Conservation (phyloP, 2,113 vertebrate species). For the Thomomys bottae region DNA sequence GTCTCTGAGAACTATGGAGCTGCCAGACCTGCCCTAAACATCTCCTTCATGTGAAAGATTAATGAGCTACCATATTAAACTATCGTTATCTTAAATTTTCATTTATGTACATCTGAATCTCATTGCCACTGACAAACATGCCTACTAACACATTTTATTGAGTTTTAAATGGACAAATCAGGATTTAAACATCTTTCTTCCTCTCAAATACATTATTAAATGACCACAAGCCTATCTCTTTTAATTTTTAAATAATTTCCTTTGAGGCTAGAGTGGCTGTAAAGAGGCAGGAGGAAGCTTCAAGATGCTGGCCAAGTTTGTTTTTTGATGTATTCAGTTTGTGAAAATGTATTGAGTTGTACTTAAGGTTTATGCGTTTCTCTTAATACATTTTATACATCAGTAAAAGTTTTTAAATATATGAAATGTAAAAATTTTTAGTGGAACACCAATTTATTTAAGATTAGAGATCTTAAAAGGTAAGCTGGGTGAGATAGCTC, state of each 20-base stretch:
- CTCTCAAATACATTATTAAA: slow-evolving; percentile 31
- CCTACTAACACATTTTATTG: slow-evolving; percentile 6
- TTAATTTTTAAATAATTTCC: slow-evolving; percentile 49
- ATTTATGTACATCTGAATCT: background rate
- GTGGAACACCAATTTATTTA: slow-evolving; percentile 25
- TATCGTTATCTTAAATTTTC: slow-evolving; percentile 10
- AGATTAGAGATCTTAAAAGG: slow-evolving; percentile 10
- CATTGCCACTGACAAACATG: slow-evolving; percentile 32
- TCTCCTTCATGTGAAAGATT: background rate
- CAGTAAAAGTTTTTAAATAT: slow-evolving; percentile 26
- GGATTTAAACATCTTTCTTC: slow-evolving; percentile 31
- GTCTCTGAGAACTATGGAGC: background rate
- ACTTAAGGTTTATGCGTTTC: background rate
- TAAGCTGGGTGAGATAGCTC: too few species aligned
- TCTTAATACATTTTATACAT: slow-evolving; percentile 15
- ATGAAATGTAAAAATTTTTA: slow-evolving; percentile 9
- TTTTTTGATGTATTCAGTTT: slow-evolving; percentile 31
- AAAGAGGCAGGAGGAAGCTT: background rate
- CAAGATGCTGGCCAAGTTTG: background rate
- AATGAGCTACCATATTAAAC: background rate
- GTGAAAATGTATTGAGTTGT: background rate
- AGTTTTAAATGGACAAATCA: slow-evolving; percentile 44
- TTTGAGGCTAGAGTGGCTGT: background rate
- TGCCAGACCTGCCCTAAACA: slow-evolving; percentile 14
- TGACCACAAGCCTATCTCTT: background rate